These are phyloP conservation scores for Menura novaehollandiae DNA, from an alignment of 2,113 vertebrate species.

Conservation along the genomic window DNA sequence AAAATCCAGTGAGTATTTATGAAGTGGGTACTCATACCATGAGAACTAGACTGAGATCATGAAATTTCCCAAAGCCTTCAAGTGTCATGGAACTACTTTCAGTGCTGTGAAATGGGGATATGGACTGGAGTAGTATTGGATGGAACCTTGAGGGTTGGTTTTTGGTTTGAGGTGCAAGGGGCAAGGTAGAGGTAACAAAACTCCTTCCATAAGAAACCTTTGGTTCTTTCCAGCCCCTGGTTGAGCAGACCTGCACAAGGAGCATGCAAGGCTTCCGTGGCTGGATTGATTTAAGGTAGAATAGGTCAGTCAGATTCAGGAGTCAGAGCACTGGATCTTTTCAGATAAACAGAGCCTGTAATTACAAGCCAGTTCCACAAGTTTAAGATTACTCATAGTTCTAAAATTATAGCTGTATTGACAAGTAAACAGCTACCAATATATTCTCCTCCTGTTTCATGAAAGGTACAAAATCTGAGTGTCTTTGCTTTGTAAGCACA, in stretches of 20 bases:
- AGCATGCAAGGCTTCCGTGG: neutral
- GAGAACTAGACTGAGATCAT: neutral
- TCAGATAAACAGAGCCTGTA: neutral
- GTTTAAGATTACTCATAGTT: neutral
- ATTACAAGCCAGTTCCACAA: neutral
- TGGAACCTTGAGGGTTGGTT: neutral
- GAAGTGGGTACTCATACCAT: neutral
- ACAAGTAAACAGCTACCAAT: neutral
- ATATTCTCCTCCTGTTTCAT: neutral
- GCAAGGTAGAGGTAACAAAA: neutral
- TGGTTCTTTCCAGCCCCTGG: neutral
- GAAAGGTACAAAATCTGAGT: neutral
- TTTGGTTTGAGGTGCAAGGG: neutral
- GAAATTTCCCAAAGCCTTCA: neutral
- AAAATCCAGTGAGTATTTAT: neutral
- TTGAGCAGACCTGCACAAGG: neutral
- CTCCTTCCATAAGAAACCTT: neutral
- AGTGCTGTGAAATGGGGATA: fast-evolving
- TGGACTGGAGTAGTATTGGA: neutral
- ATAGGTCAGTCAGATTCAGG: neutral
- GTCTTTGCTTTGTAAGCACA: neutral
- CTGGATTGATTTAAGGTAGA: conserved; percentile 27
- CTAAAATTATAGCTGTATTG: neutral
- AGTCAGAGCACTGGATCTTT: neutral
- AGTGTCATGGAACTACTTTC: neutral